Evolutionary conservation across 2,888 invertebrate genomes (phyloP).

Genomic region (Netelia melanura): DNA sequence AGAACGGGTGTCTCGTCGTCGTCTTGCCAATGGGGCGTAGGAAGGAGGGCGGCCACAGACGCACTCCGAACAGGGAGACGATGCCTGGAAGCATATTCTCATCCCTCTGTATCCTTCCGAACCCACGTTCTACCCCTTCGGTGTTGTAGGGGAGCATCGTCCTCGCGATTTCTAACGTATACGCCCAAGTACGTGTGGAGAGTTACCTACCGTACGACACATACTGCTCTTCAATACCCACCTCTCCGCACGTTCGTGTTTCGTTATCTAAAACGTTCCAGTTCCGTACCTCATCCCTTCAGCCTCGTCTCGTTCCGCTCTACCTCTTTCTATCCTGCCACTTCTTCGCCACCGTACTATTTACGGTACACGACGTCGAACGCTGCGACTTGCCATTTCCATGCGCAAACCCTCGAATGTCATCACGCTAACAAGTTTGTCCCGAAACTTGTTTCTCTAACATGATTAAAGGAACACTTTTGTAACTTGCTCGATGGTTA

Average conservation of each 20-base stretch:
- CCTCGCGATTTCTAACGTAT: neutral
- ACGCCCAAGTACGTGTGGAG: neutral
- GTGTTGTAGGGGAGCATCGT: neutral
- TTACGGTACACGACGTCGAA: conserved; percentile 20
- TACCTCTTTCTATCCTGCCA: conserved; percentile 57
- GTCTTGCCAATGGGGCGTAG: conserved; percentile 14
- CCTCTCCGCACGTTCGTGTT: neutral
- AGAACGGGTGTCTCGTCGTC: conserved; percentile 26
- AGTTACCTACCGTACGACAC: neutral
- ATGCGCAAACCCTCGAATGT: conserved; percentile 66
- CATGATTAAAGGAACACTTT: conserved; percentile 81
- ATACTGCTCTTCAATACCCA: conserved; percentile 18
- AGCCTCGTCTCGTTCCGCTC: conserved; percentile 46
- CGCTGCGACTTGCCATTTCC: conserved; percentile 30
- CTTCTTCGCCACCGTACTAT: conserved; percentile 29
- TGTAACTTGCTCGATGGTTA: conserved; percentile 79
- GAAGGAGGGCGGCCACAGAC: conserved; percentile 2
- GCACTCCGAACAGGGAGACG: conserved; percentile 4
- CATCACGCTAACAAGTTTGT: conserved; percentile 76
- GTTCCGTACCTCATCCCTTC: conserved; percentile 51
- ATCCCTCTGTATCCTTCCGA: neutral
- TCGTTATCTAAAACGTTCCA: conserved; percentile 40
- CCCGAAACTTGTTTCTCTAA: conserved; percentile 77
- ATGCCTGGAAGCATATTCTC: conserved; percentile 20
- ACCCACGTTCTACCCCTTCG: conserved; percentile 1